Evolutionary conservation across 2,113 vertebrate genomes (phyloP), one percentile per base, ranked within the genome.

Genomic region (Gorilla gorilla): DNA sequence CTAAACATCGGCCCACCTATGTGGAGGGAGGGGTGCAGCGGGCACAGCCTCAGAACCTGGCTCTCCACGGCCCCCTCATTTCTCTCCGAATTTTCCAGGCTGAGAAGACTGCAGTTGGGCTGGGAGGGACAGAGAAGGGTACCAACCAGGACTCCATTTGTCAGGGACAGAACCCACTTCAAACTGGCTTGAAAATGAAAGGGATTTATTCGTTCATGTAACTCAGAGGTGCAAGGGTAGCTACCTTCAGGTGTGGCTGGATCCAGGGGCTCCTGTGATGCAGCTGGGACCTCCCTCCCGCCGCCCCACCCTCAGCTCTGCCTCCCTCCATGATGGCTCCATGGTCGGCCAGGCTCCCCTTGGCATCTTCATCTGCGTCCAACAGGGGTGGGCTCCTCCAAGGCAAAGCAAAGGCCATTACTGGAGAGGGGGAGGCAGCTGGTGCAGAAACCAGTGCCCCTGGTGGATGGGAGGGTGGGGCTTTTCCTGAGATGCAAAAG

Each of bases 151-250:
- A 25, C 9, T 12, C n/a, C 45, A 10, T 48, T 52, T 38, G 23
- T 89, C 76, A 76, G 76, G 14, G 55, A 76, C 25, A 57, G 38
- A 82, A 32, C 18, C 17, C 18, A 32, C 14, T 68, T 45, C 68
- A 38, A 88, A 48, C 50, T 40, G 57, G 45, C 38, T 45, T 73
- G 2, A 50, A 16, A 50, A 78, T 8, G 32, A 78, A 50, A 35
- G 6, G 61, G 38, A 32, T 4, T 30, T 23, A 73, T 2, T 73
- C 52, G 27, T 18, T 32, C 35, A 6, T 35, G 61, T 61, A 50
- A 13, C 22, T 9, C 27, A 22, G 48, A 75, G n/a, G 22, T 9
- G 8, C 12, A 6, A 38, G 30, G n/a, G 20, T 1, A 0, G 0
- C n/a, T 73, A 45, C n/a, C 66, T 48, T 66, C 68, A 76, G 90